Evolutionary conservation across 2,113 vertebrate species (phyloP).

Genomic region (Myotis yumanensis): DNA sequence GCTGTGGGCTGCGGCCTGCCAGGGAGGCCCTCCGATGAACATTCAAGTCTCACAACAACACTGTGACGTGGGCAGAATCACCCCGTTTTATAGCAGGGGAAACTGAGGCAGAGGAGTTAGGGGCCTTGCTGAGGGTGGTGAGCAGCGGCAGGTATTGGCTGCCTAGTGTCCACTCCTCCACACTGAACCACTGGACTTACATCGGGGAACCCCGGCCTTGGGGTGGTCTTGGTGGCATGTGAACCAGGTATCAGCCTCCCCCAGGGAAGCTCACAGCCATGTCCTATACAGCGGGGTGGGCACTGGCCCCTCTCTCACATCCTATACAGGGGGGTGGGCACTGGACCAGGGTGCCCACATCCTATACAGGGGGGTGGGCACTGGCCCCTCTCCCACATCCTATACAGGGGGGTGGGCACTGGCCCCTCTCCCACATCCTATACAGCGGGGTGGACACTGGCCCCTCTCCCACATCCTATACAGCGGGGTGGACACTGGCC

Average conservation of each 20-base stretch:
- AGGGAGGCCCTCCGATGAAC: neutral
- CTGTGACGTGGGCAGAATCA: neutral
- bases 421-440: too few relatives aligned
- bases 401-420: too few relatives aligned
- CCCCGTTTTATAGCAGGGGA: neutral
- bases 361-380: too few relatives aligned
- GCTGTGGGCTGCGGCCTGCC: rapidly evolving
- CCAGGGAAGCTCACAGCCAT: neutral
- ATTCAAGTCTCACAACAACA: rapidly evolving
- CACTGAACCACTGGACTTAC: rapidly evolving
- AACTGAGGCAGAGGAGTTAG: neutral
- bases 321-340: rapidly evolving
- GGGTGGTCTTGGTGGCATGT: neutral
- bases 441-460: too few relatives aligned
- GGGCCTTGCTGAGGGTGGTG: neutral
- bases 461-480: too few relatives aligned
- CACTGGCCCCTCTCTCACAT: too few relatives aligned
- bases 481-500: too few relatives aligned
- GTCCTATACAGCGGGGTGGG: neutral
- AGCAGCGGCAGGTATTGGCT: neutral
- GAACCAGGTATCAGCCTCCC: neutral
- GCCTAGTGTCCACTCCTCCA: neutral
- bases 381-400: neutral
- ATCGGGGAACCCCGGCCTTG: rapidly evolving
- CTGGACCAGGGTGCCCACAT: too few relatives aligned